Conservation (phyloP, 30 jellyfish, hydroid and myxozoan species). For the Aurelia aurita complex sp. Pacific region DNA sequence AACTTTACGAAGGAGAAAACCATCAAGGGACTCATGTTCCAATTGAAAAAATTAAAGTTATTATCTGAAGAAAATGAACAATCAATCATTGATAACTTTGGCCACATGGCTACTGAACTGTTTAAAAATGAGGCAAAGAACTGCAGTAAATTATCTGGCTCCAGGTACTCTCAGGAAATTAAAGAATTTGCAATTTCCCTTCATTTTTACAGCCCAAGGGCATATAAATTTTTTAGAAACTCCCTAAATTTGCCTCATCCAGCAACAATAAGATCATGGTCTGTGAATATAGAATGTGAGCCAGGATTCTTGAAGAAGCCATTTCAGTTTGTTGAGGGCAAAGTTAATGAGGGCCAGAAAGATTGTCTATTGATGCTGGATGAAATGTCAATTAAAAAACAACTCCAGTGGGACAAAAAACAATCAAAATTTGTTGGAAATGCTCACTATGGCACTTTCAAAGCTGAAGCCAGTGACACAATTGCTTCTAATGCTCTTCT, state of each 20-base stretch:
- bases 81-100: background rate
- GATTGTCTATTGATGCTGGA: slow-evolving; percentile 15
- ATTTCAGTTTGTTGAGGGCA: too few species aligned
- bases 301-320: slow-evolving; percentile 21
- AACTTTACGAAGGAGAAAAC: too few species aligned
- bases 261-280: slow-evolving; percentile 22
- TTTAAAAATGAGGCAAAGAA: background rate
- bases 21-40: too few species aligned
- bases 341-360: background rate
- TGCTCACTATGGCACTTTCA: slow-evolving; percentile 27
- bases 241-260: slow-evolving; percentile 37
- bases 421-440: slow-evolving; percentile 21
- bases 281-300: slow-evolving; percentile 11
- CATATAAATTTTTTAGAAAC: slow-evolving; percentile 5
- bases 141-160: background rate
- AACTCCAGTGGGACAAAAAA: background rate
- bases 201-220: slow-evolving; percentile 40
- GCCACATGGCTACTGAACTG: background rate
- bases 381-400: slow-evolving; percentile 22
- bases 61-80: background rate
- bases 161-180: slow-evolving; percentile 1
- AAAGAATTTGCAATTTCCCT: slow-evolving; percentile 46
- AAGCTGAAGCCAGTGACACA: slow-evolving; percentile 21
- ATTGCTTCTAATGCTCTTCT: slow-evolving; percentile 17
- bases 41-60: background rate